phyloP scores from a whole-genome alignment of 1,140 invertebrate genomes.

The Ips nitidus region DNA sequence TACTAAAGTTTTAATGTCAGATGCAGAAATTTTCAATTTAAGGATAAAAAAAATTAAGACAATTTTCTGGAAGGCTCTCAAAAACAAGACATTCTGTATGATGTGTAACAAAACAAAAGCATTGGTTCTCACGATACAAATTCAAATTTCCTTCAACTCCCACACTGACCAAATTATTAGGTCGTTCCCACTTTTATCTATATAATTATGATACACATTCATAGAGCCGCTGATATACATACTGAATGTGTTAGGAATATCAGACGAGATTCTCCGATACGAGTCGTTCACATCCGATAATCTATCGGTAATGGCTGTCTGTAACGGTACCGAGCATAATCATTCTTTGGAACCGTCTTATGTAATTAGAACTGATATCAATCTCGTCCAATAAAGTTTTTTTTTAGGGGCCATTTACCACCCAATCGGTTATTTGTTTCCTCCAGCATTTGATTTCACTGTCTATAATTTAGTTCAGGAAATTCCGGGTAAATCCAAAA shows the following conservation, averaged over 20 bases:
- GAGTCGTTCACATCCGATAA: background rate
- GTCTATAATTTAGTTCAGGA: too few relatives aligned
- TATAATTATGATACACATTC: background rate
- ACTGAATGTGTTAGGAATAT: background rate
- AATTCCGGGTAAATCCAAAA: too few relatives aligned
- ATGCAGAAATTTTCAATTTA: too few relatives aligned
- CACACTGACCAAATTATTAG: background rate
- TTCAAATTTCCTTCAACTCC: background rate
- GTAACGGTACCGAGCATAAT: conserved; percentile 1
- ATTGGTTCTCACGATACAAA: too few relatives aligned
- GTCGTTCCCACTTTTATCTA: background rate
- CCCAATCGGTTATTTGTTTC: background rate
- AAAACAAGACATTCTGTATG: too few relatives aligned
- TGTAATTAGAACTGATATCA: conserved; percentile 3
- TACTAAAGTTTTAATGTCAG: too few relatives aligned
- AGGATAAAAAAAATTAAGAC: too few relatives aligned
- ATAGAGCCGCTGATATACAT: background rate
- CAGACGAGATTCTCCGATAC: background rate
- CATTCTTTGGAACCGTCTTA: background rate
- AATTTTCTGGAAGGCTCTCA: too few relatives aligned
- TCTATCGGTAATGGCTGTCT: conserved; percentile 4
- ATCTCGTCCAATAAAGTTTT: conserved; percentile 1
- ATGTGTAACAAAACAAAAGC: too few relatives aligned
- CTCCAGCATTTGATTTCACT: too few relatives aligned
- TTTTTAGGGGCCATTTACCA: conserved; percentile 3